Evolutionary conservation across 92 coral and sea anemone genomes (phyloP).

Genomic region (Galaxea fascicularis): DNA sequence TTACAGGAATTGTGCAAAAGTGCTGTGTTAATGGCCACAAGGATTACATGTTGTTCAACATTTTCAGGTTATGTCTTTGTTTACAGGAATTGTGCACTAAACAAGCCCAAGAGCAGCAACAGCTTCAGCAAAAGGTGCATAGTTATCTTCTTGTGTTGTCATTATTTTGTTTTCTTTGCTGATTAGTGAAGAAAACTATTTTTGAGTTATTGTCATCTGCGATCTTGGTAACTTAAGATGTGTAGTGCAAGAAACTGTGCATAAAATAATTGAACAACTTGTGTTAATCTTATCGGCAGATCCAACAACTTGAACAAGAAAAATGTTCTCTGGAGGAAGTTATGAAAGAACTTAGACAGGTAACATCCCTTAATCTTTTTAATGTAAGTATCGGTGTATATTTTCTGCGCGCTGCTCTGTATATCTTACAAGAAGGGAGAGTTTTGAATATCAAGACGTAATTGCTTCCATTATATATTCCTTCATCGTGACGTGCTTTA

Average conservation of each 20-base stretch:
- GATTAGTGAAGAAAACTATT: background rate
- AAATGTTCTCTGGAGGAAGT: slow-evolving; percentile 65
- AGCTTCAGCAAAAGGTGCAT: slow-evolving; percentile 61
- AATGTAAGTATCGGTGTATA: no score
- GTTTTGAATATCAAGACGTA: no score
- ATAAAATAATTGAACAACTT: background rate
- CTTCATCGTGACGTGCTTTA: no score
- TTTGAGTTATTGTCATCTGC: background rate
- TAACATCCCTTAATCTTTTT: no score
- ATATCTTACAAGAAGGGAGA: no score
- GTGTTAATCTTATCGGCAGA: slow-evolving; percentile 22
- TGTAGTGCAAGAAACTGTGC: no score
- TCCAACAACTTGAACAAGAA: slow-evolving; percentile 72
- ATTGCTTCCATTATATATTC: no score
- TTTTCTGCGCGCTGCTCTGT: no score
- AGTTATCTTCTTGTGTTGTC: background rate
- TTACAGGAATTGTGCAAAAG: no score
- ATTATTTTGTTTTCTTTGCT: background rate
- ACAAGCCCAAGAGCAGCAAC: slow-evolving; percentile 64
- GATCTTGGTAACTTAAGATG: background rate
- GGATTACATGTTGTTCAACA: no score
- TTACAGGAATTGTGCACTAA: slow-evolving; percentile 69
- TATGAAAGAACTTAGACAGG: slow-evolving; percentile 83
- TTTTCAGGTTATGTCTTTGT: background rate
- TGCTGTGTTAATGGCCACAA: no score